A percentile compares a stretch with the other conserved stretches of the same genome.
These are phyloP conservation scores for Dryobates pubescens DNA, from an alignment of 2,797 vertebrate genomes.

Conservation along the genomic window DNA sequence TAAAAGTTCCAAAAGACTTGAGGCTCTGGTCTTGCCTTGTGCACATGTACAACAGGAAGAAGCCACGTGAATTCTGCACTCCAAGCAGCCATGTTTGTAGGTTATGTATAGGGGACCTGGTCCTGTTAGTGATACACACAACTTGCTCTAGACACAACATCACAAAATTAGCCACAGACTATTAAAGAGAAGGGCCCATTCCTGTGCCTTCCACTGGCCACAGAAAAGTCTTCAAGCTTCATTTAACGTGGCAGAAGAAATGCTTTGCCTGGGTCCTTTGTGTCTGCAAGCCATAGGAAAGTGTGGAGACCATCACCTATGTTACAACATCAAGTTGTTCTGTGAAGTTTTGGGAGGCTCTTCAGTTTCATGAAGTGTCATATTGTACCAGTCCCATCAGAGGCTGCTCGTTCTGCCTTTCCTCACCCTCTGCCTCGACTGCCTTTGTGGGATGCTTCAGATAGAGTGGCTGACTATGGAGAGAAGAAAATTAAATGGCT, in stretches of 20 bases:
- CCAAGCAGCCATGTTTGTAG: fast-evolving
- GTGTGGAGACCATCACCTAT: neutral
- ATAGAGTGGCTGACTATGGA: neutral
- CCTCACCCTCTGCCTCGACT: fast-evolving
- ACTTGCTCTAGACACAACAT: neutral
- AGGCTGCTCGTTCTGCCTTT: neutral
- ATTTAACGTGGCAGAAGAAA: neutral
- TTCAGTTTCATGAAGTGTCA: neutral
- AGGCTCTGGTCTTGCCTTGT: neutral
- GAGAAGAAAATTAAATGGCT: neutral
- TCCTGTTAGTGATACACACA: fast-evolving
- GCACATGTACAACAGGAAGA: neutral
- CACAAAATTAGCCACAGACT: neutral
- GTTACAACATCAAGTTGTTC: neutral
- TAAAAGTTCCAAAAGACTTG: neutral
- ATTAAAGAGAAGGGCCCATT: neutral
- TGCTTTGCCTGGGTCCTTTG: neutral
- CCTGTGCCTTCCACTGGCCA: neutral
- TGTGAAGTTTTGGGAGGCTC: neutral
- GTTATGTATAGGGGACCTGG: neutral
- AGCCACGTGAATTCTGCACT: neutral
- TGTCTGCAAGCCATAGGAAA: neutral
- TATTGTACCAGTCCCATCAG: neutral
- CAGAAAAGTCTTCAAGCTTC: neutral
- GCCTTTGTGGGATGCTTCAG: neutral